Percentiles rank a stretch among this genome's conserved stretches.
phyloP scores from a whole-genome alignment of 2,113 vertebrate genomes.

The Dasypus novemcinctus region DNA sequence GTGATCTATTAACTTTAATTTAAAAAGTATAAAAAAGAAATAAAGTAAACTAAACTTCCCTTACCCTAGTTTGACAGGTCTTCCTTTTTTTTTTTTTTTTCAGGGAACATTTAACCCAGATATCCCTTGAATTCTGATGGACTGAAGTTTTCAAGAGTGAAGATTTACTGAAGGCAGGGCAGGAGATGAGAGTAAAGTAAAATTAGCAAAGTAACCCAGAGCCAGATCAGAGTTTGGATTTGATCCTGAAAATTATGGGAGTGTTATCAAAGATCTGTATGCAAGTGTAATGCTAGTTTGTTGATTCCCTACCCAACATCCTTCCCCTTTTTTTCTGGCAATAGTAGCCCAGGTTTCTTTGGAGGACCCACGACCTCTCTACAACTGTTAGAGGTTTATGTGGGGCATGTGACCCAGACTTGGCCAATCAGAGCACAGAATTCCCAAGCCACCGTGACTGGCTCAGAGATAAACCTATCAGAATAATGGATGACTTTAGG shows the following conservation, averaged over 20 bases:
- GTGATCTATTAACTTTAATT: too few species aligned
- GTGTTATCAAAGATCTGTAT: neutral
- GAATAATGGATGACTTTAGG: neutral
- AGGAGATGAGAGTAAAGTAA: neutral
- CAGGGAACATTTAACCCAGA: neutral
- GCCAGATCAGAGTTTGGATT: neutral
- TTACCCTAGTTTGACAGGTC: neutral
- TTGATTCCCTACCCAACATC: neutral
- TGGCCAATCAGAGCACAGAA: slow-evolving; percentile 24
- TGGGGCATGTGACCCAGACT: neutral
- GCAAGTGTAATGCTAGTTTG: neutral
- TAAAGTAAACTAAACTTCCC: too few species aligned
- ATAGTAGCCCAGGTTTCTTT: neutral
- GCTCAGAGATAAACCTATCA: neutral
- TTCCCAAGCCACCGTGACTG: neutral
- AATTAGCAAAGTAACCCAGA: neutral
- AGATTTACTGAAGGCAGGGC: neutral
- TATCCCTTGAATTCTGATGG: neutral
- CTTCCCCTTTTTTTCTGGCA: neutral
- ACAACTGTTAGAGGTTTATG: neutral
- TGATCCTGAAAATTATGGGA: neutral
- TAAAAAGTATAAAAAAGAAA: too few species aligned
- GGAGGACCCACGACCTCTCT: neutral
- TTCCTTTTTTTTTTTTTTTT: neutral
- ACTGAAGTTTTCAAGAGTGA: neutral